Conservation (phyloP, 2,797 vertebrate species). For the Rachycentron canadum region DNA sequence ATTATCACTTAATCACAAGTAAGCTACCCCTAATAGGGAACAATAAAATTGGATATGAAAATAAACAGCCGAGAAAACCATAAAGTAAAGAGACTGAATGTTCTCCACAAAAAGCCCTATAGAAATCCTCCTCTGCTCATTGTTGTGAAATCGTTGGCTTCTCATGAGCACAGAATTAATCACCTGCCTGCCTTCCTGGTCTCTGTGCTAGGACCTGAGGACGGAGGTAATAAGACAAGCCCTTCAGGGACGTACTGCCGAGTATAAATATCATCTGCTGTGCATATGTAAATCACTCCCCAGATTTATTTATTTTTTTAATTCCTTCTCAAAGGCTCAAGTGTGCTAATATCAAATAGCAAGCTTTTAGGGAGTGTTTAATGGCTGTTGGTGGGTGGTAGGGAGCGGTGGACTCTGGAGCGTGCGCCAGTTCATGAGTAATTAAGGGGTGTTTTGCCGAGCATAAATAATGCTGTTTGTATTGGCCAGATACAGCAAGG, state of each 20-base stretch:
- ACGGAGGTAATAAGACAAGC: slow-evolving; percentile 98
- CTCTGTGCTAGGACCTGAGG: slow-evolving; percentile 94
- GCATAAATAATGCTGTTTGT: slow-evolving; percentile 99
- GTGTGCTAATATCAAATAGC: slow-evolving; percentile 99
- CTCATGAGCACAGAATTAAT: slow-evolving; percentile 98
- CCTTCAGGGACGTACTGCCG: slow-evolving; percentile 93
- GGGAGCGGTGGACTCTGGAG: slow-evolving; percentile 90
- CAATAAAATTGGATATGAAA: slow-evolving; percentile 59
- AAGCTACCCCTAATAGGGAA: slow-evolving; percentile 47
- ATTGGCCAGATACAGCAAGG: slow-evolving; percentile 90
- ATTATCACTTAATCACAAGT: slow-evolving; percentile 52
- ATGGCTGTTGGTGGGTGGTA: slow-evolving; percentile 97
- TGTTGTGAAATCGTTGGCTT: slow-evolving; percentile 93
- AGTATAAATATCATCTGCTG: slow-evolving; percentile 99
- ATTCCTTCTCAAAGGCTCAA: slow-evolving; percentile 89
- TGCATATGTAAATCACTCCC: slow-evolving; percentile 98
- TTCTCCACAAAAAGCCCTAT: slow-evolving; percentile 44
- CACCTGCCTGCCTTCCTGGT: slow-evolving; percentile 95
- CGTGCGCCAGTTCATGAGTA: slow-evolving; percentile 96
- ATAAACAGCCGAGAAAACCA: slow-evolving; percentile 55
- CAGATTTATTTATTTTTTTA: slow-evolving; percentile 87
- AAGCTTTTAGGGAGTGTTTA: slow-evolving; percentile 99
- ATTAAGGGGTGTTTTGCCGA: slow-evolving; percentile 99
- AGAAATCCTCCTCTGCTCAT: slow-evolving; percentile 88
- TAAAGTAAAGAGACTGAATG: slow-evolving; percentile 57